A percentile compares a stretch with the other conserved stretches of the same genome.
phyloP scores from a whole-genome alignment of 1,140 invertebrate species.

The Orussus abietinus region DNA sequence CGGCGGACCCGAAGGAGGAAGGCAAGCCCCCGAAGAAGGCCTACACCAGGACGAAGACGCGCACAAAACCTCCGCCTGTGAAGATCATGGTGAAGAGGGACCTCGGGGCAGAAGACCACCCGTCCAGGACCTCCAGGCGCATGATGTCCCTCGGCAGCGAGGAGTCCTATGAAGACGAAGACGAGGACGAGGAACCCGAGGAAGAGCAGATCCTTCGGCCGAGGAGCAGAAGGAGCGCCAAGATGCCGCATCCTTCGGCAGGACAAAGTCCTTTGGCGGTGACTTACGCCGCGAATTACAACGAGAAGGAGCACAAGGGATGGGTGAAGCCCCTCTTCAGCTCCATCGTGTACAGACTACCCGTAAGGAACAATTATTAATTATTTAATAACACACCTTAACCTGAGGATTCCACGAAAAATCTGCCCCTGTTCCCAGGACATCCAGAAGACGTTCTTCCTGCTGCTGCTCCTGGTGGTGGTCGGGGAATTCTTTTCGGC shows the following conservation, averaged over 20 bases:
- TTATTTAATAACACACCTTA: neutral
- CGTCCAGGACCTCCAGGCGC: too few species aligned
- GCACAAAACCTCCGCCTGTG: slow-evolving; percentile 24
- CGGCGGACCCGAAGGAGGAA: too few species aligned
- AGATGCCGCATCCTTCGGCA: slow-evolving; percentile 39
- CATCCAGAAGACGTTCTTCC: slow-evolving; percentile 94
- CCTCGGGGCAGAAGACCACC: too few species aligned
- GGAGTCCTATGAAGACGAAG: slow-evolving; percentile 13
- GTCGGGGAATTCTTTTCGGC: slow-evolving; percentile 97
- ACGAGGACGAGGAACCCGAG: slow-evolving; percentile 13
- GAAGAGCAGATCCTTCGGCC: slow-evolving; percentile 13
- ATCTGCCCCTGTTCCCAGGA: slow-evolving; percentile 59
- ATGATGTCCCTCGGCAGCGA: slow-evolving; percentile 7
- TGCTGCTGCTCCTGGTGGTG: slow-evolving; percentile 85
- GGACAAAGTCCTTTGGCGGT: slow-evolving; percentile 75
- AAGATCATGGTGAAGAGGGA: slow-evolving; percentile 39
- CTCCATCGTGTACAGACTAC: slow-evolving; percentile 80
- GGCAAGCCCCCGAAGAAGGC: slow-evolving; percentile 35
- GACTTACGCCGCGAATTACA: slow-evolving; percentile 77
- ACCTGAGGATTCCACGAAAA: neutral
- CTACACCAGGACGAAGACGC: slow-evolving; percentile 24
- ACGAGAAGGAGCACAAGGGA: slow-evolving; percentile 66
- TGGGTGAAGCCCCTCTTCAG: slow-evolving; percentile 92
- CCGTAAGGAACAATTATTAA: slow-evolving; percentile 42
- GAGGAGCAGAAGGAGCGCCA: slow-evolving; percentile 26